Conservation (phyloP, 2,888 invertebrate genomes). For the Drosophila subsilvestris region DNA sequence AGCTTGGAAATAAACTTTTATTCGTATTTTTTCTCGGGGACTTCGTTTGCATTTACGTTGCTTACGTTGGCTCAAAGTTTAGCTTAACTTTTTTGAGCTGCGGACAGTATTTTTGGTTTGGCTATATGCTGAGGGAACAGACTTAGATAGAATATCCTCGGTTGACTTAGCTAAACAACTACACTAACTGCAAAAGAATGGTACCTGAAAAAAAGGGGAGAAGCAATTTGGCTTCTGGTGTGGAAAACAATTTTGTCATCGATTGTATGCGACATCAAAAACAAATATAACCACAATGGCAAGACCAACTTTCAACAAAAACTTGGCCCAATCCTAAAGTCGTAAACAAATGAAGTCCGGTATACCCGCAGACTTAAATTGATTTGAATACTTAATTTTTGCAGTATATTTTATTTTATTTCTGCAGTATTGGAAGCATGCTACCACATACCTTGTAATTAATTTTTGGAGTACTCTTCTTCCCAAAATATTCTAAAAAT, state of each 20-base stretch:
- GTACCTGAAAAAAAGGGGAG: constrained; percentile 15
- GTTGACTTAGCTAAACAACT: constrained; percentile 33
- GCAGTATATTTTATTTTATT: background rate
- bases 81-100: constrained; percentile 55
- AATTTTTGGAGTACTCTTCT: too few species aligned
- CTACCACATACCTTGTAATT: too few species aligned
- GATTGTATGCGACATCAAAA: constrained; percentile 44
- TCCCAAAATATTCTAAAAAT: background rate
- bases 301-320: constrained; percentile 26
- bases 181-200: constrained; percentile 32
- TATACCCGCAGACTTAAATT: background rate
- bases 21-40: constrained; percentile 18
- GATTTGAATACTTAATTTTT: constrained; percentile 3
- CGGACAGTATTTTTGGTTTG: constrained; percentile 43
- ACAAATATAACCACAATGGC: constrained; percentile 47
- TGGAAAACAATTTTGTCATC: constrained; percentile 51
- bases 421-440: too few species aligned
- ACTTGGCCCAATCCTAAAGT: constrained; percentile 16
- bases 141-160: constrained; percentile 51
- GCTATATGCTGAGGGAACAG: constrained; percentile 47
- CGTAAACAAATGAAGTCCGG: constrained; percentile 9
- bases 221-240: too few species aligned
- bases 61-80: constrained; percentile 54
- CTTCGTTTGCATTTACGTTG: constrained; percentile 46
- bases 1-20: constrained; percentile 62